Conservation (phyloP, 23 tunicate species). For the Trididemnum nubilum region DNA sequence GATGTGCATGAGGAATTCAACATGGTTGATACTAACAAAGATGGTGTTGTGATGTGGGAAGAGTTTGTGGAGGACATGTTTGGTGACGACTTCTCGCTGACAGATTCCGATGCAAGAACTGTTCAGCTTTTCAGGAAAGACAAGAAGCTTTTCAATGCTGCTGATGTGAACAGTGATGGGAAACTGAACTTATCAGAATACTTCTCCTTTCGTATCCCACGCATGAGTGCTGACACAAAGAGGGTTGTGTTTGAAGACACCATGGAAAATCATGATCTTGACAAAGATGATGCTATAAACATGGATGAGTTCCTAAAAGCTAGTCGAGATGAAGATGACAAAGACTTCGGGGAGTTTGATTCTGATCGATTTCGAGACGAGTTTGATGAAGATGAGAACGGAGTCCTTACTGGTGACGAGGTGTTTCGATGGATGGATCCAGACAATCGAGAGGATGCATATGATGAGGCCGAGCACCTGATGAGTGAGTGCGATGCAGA, state of each 20-base stretch:
- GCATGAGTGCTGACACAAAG: conserved; percentile 23
- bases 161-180: conserved; percentile 54
- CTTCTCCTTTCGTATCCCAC: conserved; percentile 63
- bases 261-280: conserved; percentile 41
- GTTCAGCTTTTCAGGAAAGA: conserved; percentile 49
- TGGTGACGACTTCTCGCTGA: conserved; percentile 56
- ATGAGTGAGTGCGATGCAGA: conserved; percentile 58
- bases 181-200: conserved; percentile 46
- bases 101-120: conserved; percentile 22
- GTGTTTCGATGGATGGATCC: conserved; percentile 80
- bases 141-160: conserved; percentile 50
- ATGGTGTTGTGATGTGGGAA: conserved; percentile 55
- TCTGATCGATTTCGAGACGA: conserved; percentile 58
- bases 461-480: conserved; percentile 80
- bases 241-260: conserved; percentile 43
- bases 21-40: conserved; percentile 46
- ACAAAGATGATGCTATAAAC: conserved; percentile 41
- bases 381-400: conserved; percentile 43
- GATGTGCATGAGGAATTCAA: conserved; percentile 51
- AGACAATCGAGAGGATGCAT: conserved; percentile 60
- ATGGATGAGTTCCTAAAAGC: conserved; percentile 34
- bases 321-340: conserved; percentile 27
- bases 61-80: conserved; percentile 52
- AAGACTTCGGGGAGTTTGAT: conserved; percentile 46
- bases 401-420: conserved; percentile 53